Evolutionary conservation across 2,797 vertebrate genomes (phyloP).

Genomic region (Melopsittacus undulatus): DNA sequence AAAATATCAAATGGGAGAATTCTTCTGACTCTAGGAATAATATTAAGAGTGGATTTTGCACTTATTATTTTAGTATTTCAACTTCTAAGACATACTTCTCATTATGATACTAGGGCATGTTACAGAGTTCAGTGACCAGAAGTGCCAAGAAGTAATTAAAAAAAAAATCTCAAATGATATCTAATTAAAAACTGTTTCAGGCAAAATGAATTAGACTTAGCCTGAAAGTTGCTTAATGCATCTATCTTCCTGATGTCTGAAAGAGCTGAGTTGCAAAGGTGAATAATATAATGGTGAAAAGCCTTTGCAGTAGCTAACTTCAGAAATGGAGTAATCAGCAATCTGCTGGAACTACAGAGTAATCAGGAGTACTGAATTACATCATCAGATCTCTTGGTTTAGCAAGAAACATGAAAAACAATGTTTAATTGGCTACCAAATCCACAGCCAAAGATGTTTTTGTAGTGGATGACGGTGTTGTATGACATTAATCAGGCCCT

Average conservation of each 20-base stretch:
- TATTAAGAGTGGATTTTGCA: constrained; percentile 29
- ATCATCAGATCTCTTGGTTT: constrained; percentile 5
- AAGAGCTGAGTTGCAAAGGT: constrained; percentile 49
- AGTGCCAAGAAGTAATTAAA: constrained; percentile 71
- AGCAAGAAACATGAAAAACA: constrained; percentile 13
- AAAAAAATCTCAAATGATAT: constrained; percentile 71
- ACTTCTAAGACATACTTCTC: constrained; percentile 56
- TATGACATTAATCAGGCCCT: not conserved
- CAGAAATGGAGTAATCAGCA: constrained; percentile 59
- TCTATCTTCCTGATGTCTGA: constrained; percentile 60
- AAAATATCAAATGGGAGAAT: not conserved
- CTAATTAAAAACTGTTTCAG: constrained; percentile 79
- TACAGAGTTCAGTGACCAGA: constrained; percentile 72
- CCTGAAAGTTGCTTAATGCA: constrained; percentile 62
- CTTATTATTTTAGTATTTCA: constrained; percentile 53
- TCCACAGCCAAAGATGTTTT: not conserved
- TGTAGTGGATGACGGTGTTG: constrained; percentile 25
- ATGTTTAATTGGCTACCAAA: constrained; percentile 31
- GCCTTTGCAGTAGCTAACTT: constrained; percentile 15
- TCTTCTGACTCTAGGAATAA: constrained; percentile 42
- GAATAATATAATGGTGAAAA: not conserved
- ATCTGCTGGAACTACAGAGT: constrained; percentile 58
- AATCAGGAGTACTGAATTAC: constrained; percentile 41
- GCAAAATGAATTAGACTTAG: constrained; percentile 75
- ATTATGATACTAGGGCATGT: constrained; percentile 61